Conservation (phyloP, 2,888 invertebrate species). For the Germaria angustata region DNA sequence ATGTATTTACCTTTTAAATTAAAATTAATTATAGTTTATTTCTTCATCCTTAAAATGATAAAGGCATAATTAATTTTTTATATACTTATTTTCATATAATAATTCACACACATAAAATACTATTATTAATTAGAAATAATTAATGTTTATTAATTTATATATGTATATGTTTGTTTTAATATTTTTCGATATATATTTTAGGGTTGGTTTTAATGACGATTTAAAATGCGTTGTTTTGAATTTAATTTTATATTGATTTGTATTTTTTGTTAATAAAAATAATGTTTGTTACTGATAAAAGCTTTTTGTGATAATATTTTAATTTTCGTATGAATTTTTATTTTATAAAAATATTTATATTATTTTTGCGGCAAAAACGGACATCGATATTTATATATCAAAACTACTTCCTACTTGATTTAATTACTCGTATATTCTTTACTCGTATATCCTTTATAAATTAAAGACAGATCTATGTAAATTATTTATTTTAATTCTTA, state of each 20-base stretch:
- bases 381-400: constrained; percentile 64
- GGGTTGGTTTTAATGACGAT: constrained; percentile 44
- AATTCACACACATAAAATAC: constrained; percentile 60
- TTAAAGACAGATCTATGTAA: background rate
- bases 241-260: constrained; percentile 48
- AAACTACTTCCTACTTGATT: constrained; percentile 57
- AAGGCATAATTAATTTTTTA: constrained; percentile 31
- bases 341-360: constrained; percentile 59
- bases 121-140: constrained; percentile 44
- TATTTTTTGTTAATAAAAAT: constrained; percentile 40
- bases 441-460: no score
- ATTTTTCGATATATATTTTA: constrained; percentile 32
- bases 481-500: background rate
- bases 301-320: constrained; percentile 23
- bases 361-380: constrained; percentile 59
- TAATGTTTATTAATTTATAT: constrained; percentile 24
- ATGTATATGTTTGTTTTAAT: background rate
- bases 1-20: background rate
- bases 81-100: constrained; percentile 48
- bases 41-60: constrained; percentile 47
- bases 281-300: constrained; percentile 47
- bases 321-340: constrained; percentile 46
- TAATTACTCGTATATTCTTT: constrained; percentile 19
- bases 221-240: constrained; percentile 64
- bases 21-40: background rate